Base-by-base conservation (phyloP, 2,888 invertebrate species). In the Drosophila kambysellisi region DNA sequence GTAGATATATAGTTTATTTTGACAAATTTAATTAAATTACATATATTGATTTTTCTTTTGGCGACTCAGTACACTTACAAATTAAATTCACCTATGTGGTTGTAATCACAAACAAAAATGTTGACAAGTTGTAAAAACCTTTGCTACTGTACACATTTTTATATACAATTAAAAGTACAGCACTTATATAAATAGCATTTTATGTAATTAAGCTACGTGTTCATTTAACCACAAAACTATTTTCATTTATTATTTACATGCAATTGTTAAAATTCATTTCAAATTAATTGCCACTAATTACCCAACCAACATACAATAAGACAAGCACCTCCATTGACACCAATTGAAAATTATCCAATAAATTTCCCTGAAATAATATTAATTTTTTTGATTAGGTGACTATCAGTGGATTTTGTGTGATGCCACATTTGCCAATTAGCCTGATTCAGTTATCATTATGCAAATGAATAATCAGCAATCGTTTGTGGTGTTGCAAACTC, bases 381-480 rank as follows among this genome's bases (percentile, higher is more conserved):
- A 39, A 39, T 39, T 8, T 17, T 4, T 17, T 17, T 25, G 15
- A 25, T 25, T 25, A 3, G 25, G 25, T 25, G 25, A 25, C 35
- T 8, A 20, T 17, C 25, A 37, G 46, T 46, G 25, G 15, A 20
- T 35, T 15, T 35, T 12, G 15, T 9, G 15, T 53, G 35, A 25
- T 5, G 9, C 51, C 48, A 57, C 60, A 64, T 52, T 51, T 30
- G 41, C 48, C 56, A 70, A 70, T 67, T 64, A 53, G 63, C 56
- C 57, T 46, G 20, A 52, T 41, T 69, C 51, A 25, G 33, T 53
- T 67, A 56, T 37, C 39, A 62, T 59, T 77, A 64, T 69, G 50
- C 37, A 48, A 57, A 60, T 48, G 11, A 17, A 12, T 20, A 58
- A 53, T 43, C n/a, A 20, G 17, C 29, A 37, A 37, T 52, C 41